Evolutionary conservation across 2,797 vertebrate genomes (phyloP).

Genomic region (Acrocephalus scirpaceus): DNA sequence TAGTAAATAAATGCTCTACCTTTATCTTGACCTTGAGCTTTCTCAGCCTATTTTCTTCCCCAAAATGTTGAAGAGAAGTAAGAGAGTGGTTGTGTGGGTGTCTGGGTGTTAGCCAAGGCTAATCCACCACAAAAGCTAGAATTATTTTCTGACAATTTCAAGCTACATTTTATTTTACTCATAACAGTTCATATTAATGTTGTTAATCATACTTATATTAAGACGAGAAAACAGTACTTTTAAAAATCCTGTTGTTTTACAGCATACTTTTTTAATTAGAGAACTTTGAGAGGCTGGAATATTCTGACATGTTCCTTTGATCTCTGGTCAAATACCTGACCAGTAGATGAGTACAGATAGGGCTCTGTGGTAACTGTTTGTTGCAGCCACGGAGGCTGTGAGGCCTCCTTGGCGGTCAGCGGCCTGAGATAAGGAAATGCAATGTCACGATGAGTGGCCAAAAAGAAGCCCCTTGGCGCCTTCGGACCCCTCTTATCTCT

Average conservation of each 20-base stretch:
- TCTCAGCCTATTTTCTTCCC: not conserved
- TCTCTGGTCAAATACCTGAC: not conserved
- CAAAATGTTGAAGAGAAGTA: not conserved
- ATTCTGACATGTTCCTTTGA: not conserved
- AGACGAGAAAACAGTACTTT: not conserved
- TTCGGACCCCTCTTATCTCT: no score
- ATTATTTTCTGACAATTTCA: not conserved
- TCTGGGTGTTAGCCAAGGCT: not conserved
- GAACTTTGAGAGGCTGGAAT: not conserved
- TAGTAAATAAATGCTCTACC: not conserved
- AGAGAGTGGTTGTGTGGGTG: not conserved
- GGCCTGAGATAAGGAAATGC: no score
- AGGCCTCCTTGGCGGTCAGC: no score
- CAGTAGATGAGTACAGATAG: rapidly evolving
- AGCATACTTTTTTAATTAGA: not conserved
- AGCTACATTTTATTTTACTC: not conserved
- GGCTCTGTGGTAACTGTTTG: not conserved
- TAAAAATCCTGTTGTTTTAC: not conserved
- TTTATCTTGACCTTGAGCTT: not conserved
- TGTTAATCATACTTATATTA: not conserved
- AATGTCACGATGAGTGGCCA: no score
- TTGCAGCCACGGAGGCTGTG: no score
- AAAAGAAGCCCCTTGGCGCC: no score
- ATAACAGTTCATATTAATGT: not conserved
- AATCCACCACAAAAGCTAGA: not conserved